These are phyloP conservation scores for Casuarius casuarius DNA, from an alignment of 2,113 vertebrate species.

Conservation along the genomic window DNA sequence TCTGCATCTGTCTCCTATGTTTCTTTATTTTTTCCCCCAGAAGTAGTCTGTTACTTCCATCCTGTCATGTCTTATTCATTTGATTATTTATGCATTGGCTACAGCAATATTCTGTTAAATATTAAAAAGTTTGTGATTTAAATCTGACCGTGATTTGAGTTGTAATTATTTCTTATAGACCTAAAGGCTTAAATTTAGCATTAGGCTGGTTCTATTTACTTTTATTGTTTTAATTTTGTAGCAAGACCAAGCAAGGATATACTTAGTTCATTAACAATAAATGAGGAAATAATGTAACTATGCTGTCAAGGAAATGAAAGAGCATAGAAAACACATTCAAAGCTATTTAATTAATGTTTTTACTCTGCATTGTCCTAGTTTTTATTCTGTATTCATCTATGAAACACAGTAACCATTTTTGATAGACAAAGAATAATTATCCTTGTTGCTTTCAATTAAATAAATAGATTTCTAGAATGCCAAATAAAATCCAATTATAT, in stretches of 20 bases:
- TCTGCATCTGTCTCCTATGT: neutral
- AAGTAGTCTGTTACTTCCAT: neutral
- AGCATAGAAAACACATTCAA: slow-evolving; percentile 15
- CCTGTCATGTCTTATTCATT: neutral
- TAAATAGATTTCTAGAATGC: neutral
- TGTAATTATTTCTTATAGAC: slow-evolving; percentile 14
- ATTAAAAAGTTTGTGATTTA: slow-evolving; percentile 28
- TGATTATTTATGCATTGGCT: slow-evolving; percentile 15
- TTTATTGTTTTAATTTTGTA: slow-evolving; percentile 36
- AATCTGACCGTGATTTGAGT: neutral
- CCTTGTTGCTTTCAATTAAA: slow-evolving; percentile 31
- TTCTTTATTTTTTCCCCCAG: neutral
- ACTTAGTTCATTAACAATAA: slow-evolving; percentile 49
- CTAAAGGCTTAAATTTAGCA: slow-evolving; percentile 4
- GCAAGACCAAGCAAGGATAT: neutral
- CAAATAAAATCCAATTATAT: neutral
- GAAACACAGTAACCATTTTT: slow-evolving; percentile 18
- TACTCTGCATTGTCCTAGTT: slow-evolving; percentile 44
- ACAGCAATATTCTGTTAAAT: slow-evolving; percentile 21
- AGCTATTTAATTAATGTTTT: slow-evolving; percentile 44
- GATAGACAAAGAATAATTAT: slow-evolving; percentile 21
- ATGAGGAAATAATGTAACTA: slow-evolving; percentile 41
- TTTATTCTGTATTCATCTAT: slow-evolving; percentile 21
- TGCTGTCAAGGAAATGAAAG: slow-evolving; percentile 58
- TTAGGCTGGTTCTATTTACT: slow-evolving; percentile 9